phyloP scores from a whole-genome alignment of 2,797 vertebrate genomes.

The Champsocephalus esox region DNA sequence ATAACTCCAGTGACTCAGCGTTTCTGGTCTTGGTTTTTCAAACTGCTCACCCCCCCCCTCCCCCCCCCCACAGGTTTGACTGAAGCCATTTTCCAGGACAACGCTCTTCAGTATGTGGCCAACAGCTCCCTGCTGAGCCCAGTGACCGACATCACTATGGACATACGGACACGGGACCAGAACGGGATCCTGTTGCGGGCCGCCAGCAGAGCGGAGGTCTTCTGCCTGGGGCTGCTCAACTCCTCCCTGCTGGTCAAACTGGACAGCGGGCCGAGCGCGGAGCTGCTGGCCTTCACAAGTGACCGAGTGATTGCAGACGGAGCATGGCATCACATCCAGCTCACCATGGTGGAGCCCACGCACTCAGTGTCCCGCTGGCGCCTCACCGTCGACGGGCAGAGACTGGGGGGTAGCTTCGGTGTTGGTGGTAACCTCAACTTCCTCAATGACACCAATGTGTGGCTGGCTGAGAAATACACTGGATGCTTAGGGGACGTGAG shows the following conservation, averaged over 20 bases:
- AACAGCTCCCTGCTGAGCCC: slow-evolving; percentile 77
- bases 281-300: slow-evolving; percentile 83
- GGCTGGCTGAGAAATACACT: slow-evolving; percentile 90
- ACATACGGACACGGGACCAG: slow-evolving; percentile 89
- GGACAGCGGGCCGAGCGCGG: slow-evolving; percentile 79
- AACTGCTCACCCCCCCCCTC: too few species aligned
- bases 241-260: slow-evolving; percentile 87
- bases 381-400: slow-evolving; percentile 82
- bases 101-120: slow-evolving; percentile 82
- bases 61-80: slow-evolving; percentile 85
- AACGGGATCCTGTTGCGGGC: slow-evolving; percentile 87
- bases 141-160: slow-evolving; percentile 85
- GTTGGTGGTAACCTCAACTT: slow-evolving; percentile 86
- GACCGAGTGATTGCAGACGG: slow-evolving; percentile 84
- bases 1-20: background rate
- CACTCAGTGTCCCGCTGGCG: slow-evolving; percentile 83
- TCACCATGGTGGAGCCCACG: slow-evolving; percentile 83
- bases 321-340: slow-evolving; percentile 88
- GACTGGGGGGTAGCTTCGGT: slow-evolving; percentile 72
- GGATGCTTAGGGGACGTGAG: slow-evolving; percentile 92
- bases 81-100: slow-evolving; percentile 88
- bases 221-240: slow-evolving; percentile 89
- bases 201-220: slow-evolving; percentile 71
- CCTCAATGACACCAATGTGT: slow-evolving; percentile 81
- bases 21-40: background rate